These are phyloP conservation scores for Lytechinus pictus DNA, from an alignment of 35 echinoderm and acorn worm species.

Conservation along the genomic window DNA sequence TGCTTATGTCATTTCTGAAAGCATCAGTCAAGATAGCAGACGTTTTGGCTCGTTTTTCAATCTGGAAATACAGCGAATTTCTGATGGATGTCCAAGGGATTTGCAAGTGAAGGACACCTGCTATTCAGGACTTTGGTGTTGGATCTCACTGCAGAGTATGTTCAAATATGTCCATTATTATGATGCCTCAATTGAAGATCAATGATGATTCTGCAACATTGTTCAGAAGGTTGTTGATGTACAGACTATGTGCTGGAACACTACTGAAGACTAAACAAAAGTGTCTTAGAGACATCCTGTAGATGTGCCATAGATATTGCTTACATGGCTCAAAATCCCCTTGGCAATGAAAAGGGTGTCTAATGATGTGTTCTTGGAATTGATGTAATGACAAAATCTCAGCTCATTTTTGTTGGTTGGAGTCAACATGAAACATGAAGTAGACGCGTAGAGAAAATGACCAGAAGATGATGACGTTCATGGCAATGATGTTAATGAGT, in stretches of 20 bases:
- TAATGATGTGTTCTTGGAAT: not conserved
- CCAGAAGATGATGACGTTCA: not conserved
- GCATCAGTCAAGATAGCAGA: constrained; percentile 10
- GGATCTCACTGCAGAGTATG: too few species aligned
- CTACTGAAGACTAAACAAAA: not conserved
- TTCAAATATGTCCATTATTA: not conserved
- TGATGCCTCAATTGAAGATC: not conserved
- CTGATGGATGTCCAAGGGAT: not conserved
- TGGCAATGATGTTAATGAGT: not conserved
- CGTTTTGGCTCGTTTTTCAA: not conserved
- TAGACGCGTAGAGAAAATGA: not conserved
- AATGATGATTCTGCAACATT: not conserved
- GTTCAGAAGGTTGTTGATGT: not conserved
- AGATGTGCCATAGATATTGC: not conserved
- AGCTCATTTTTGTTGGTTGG: not conserved
- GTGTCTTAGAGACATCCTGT: not conserved
- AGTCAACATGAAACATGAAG: not conserved
- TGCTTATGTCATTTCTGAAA: not conserved
- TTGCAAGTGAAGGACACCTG: not conserved
- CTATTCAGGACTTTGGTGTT: too few species aligned
- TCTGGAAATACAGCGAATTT: not conserved
- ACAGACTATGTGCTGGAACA: not conserved
- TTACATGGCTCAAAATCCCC: not conserved
- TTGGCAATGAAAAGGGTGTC: not conserved
- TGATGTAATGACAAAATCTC: not conserved